Base-by-base conservation (phyloP, 2,888 invertebrate genomes). In the Chelonus formosanus region DNA sequence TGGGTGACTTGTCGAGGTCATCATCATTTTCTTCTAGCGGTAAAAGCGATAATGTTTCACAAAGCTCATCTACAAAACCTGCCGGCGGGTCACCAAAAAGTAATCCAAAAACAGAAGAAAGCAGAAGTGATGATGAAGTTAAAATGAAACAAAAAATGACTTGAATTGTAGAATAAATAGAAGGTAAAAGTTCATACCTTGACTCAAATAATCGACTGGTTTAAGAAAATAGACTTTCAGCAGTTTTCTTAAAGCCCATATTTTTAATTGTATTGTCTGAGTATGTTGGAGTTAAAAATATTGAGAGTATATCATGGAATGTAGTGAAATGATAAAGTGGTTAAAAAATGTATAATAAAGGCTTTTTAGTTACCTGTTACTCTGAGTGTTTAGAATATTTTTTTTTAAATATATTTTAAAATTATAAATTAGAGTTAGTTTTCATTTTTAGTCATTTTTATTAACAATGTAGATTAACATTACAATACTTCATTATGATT, bases 101-200 rank as follows among this genome's bases (percentile, higher is more conserved):
- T 32, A 66, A 53, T 47, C 54, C 67, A 55, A 72, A 76, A 65
- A 75, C 70, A 52, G 77, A 81, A 54, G 78, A 76, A 10, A 48
- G 4, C 10, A 62, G 34, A 52, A 60, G 43, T 63, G 71, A 77
- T 63, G 73, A 75, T 63, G 77, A 75, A 60, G 70, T 76, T 75
- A 80, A 75, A 56, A 78, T 85, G 78, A 77, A 86, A 61, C 82
- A 79, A 72, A 84, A 85, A 78, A 82, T 80, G 79, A 78, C 78
- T 71, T 81, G 76, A 80, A 67, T 10, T n/a, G 45, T 58, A 20
- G 45, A 48, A 35, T 48, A 58, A 58, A 6, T 58, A 48, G 47
- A 6, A 34, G 20, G 20, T 20, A 35, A 45, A 20, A 45, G 44
- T 8, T 44, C 44, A 44, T 20, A 20, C 20, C 20, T 20, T 20